Evolutionary conservation across 2,113 vertebrate genomes (phyloP).

Genomic region (Gymnarchus niloticus): DNA sequence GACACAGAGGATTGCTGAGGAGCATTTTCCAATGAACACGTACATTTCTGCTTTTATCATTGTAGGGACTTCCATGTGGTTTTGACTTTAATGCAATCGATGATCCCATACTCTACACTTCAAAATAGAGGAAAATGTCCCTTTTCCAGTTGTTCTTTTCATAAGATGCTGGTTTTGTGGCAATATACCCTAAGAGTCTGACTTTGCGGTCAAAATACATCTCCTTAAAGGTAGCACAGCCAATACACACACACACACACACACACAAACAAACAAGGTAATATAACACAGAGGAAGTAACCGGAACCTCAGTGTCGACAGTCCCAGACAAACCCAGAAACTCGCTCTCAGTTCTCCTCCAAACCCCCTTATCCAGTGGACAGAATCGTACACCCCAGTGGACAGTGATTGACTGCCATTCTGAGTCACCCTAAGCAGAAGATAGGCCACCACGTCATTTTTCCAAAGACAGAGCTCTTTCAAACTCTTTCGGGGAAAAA

Average conservation of each 20-base stretch:
- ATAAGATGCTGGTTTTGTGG: background rate
- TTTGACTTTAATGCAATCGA: background rate
- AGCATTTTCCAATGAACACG: background rate
- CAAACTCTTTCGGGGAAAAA: background rate
- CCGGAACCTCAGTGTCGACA: background rate
- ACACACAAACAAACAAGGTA: background rate
- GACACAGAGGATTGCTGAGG: background rate
- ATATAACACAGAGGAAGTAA: background rate
- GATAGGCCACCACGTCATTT: background rate
- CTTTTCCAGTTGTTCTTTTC: background rate
- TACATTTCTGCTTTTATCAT: background rate
- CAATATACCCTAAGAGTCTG: background rate
- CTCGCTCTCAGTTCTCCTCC: background rate
- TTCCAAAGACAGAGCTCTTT: background rate
- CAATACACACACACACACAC: background rate
- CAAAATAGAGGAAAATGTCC: background rate
- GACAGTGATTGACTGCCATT: background rate
- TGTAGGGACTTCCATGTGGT: background rate
- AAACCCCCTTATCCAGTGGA: background rate
- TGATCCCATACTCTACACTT: background rate
- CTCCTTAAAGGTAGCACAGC: too few species aligned
- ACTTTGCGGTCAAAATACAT: background rate
- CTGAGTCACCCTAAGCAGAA: background rate
- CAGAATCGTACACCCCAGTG: background rate
- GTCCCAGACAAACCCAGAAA: background rate